Percentiles rank a stretch among this genome's conserved stretches.
Conservation (phyloP, 2,113 vertebrate genomes). For the Ondatra zibethicus region DNA sequence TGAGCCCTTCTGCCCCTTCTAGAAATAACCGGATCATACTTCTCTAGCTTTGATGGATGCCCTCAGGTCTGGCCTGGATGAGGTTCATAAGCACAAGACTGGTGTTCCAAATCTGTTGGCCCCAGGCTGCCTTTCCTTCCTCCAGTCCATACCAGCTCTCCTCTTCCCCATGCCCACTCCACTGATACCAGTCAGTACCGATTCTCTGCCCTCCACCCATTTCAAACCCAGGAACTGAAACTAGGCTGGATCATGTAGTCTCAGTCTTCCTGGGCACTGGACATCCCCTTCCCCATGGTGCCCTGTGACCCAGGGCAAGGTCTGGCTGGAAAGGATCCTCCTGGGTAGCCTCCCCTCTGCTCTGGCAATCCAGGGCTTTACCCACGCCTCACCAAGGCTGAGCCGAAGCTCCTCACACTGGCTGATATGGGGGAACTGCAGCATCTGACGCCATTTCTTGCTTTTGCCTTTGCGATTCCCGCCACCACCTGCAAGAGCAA, state of each 20-base stretch:
- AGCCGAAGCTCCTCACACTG: conserved; percentile 96
- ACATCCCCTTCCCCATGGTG: neutral
- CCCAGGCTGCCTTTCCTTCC: neutral
- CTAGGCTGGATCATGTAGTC: neutral
- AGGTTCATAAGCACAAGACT: neutral
- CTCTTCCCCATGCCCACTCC: neutral
- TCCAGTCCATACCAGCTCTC: neutral
- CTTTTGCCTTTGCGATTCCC: conserved; percentile 99
- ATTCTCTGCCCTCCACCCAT: neutral
- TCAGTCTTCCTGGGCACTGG: neutral
- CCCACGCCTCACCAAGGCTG: conserved; percentile 89
- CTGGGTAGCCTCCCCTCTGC: neutral
- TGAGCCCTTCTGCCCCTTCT: neutral
- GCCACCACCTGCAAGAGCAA: conserved; percentile 90
- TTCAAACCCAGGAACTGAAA: conserved; percentile 67
- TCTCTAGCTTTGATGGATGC: neutral
- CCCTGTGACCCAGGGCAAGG: neutral
- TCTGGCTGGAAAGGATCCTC: conserved; percentile 11
- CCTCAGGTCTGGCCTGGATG: neutral
- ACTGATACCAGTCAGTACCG: neutral
- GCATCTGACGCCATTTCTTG: conserved; percentile 99
- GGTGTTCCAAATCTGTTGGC: neutral
- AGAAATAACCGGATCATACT: neutral
- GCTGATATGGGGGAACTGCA: conserved; percentile 99
- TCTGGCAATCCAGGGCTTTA: neutral